Base-by-base conservation (phyloP, 30 jellyfish, hydroid and myxozoan species). In the Morbakka virulenta region DNA sequence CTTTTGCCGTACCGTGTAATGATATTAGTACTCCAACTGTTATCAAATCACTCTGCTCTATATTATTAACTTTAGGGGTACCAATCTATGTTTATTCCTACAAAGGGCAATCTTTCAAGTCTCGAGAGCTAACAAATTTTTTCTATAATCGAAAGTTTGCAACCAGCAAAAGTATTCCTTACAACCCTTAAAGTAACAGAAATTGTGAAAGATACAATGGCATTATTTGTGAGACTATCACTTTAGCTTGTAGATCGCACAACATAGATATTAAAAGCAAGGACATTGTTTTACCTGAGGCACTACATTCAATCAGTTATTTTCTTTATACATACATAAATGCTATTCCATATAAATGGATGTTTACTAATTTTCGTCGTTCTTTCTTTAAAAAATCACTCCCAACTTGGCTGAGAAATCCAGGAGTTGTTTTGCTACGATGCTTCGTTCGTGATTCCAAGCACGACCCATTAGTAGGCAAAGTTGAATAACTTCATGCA, bases 381-480 rank as follows among this genome's bases (percentile, higher is more conserved):
- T 75, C 94, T 12, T 4, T 50, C 4, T 29, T 24, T 22, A 81
- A 72, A 14, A 2, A 32, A 25, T 67, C 77, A 53, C 21, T 50
- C 0, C 89, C 96, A 48, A 66, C 84, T 13, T 81, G 93, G 93
- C 35, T 81, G 20, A 22, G 84, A 23, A n/a, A n/a, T n/a, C 85
- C 91, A 3, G 93, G 93, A 25, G 91, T 91, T 14, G 82, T 81
- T 27, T 52, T 2, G 21, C 73, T 81, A 25, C 50, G 85, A 50
- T 22, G 34, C n/a, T 35, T 1, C 51, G 92, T 73, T 14, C 69
- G 74, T 13, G 17, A 52, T n/a, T 66, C 47, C 70, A 71, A 51
- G 57, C 14, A 36, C 62, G 83, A 36, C 14, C 32, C 50, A 1
- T 14, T 72, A 30, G 91, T 81, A 9, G 85, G 52, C 25, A 21